Percentiles rank a stretch among this genome's conserved stretches.
Evolutionary conservation across 2,888 invertebrate genomes (phyloP).

Genomic region (Eupithecia dodoneata): DNA sequence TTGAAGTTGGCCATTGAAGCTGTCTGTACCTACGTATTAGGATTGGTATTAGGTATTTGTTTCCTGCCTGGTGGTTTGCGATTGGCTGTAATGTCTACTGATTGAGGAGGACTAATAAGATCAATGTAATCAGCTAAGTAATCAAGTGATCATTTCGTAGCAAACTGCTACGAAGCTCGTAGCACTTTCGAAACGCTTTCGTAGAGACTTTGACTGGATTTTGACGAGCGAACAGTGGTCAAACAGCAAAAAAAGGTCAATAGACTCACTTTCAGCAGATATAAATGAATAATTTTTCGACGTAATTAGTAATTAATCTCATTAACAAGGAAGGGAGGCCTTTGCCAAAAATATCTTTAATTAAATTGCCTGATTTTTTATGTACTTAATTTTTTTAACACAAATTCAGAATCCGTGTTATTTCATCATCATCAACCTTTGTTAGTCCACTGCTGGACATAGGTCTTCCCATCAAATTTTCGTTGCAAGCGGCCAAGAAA

Average conservation of each 20-base stretch:
- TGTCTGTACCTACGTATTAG: background rate
- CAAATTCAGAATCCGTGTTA: no score
- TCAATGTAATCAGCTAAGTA: background rate
- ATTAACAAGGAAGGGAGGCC: background rate
- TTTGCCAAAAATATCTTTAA: background rate
- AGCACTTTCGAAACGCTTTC: conserved; percentile 1
- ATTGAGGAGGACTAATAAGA: conserved; percentile 1
- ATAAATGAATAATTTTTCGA: background rate
- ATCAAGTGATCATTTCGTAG: background rate
- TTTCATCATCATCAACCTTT: no score
- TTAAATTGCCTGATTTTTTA: background rate
- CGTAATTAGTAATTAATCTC: background rate
- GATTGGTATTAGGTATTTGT: conserved; percentile 3
- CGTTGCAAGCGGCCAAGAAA: background rate
- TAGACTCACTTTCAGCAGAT: background rate
- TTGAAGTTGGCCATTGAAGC: background rate
- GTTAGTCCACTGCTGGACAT: no score
- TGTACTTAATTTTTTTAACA: no score
- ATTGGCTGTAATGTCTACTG: background rate
- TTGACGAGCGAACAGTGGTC: background rate
- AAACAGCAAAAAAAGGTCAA: background rate
- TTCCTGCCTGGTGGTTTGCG: background rate
- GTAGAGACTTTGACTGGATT: background rate
- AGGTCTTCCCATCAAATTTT: no score
- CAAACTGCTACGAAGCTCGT: background rate